Conservation (phyloP, 2,113 vertebrate species). For the Oncorhynchus nerka region DNA sequence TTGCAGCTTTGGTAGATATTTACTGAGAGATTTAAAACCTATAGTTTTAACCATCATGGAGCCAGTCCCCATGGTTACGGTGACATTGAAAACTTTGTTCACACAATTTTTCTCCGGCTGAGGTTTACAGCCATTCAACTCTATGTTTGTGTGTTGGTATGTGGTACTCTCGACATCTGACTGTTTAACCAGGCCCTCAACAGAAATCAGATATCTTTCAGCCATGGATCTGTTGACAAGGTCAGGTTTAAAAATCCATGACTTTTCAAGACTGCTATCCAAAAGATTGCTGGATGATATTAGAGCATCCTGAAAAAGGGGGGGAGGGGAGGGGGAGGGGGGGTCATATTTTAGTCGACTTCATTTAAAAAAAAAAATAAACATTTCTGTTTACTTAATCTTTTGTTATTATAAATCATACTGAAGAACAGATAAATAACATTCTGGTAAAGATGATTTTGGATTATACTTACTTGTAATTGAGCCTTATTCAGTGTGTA, state of each 20-base stretch:
- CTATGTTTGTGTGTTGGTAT: conserved; percentile 52
- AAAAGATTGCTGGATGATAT: conserved; percentile 66
- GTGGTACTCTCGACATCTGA: conserved; percentile 17
- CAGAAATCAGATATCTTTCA: conserved; percentile 63
- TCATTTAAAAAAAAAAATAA: too few relatives aligned
- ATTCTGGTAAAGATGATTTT: background rate
- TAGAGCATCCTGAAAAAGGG: conserved; percentile 77
- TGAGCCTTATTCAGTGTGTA: fast-evolving
- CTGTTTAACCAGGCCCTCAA: conserved; percentile 68
- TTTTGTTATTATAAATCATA: too few relatives aligned
- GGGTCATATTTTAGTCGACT: too few relatives aligned
- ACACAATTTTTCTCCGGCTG: fast-evolving
- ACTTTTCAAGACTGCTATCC: conserved; percentile 14
- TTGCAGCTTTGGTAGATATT: conserved; percentile 40
- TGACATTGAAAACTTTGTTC: conserved; percentile 19
- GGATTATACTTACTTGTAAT: conserved; percentile 45
- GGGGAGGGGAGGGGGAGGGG: too few relatives aligned
- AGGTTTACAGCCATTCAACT: conserved; percentile 31
- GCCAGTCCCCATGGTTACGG: conserved; percentile 28
- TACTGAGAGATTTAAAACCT: conserved; percentile 67
- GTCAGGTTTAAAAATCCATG: background rate
- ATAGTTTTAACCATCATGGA: conserved; percentile 10
- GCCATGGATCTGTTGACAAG: conserved; percentile 12
- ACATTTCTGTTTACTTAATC: too few relatives aligned
- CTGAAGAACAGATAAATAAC: background rate